A percentile compares a stretch with the other conserved stretches of the same genome.
These are phyloP conservation scores for Hipparchia sbordonii DNA, from an alignment of 2,888 invertebrate genomes.

Conservation along the genomic window DNA sequence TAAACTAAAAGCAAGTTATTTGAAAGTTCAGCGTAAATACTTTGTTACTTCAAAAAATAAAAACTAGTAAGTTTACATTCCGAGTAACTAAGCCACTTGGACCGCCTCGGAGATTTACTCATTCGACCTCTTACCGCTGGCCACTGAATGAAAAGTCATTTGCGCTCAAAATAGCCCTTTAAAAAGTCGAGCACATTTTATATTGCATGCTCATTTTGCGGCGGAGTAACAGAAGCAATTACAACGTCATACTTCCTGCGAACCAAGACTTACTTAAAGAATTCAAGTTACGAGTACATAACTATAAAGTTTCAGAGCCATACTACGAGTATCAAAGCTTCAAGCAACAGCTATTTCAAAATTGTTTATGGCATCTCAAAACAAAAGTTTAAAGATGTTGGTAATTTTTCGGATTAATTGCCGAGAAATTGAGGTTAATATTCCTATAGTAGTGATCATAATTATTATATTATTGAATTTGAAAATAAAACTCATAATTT, in stretches of 20 bases:
- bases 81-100: constrained; percentile 44
- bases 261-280: constrained; percentile 15
- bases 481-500: neutral
- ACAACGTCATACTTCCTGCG: constrained; percentile 22
- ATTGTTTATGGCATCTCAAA: no score
- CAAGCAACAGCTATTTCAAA: no score
- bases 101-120: constrained; percentile 63
- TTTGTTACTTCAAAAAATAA: neutral
- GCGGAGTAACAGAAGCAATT: constrained; percentile 39
- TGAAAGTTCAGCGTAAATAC: neutral
- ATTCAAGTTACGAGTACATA: neutral
- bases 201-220: constrained; percentile 42
- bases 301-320: no score
- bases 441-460: neutral
- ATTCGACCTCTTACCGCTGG: constrained; percentile 74
- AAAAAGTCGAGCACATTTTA: constrained; percentile 57
- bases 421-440: neutral
- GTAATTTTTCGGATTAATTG: neutral
- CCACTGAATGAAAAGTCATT: constrained; percentile 75
- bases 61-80: neutral
- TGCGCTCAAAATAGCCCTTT: constrained; percentile 65
- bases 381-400: no score
- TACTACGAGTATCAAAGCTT: no score
- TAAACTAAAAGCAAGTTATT: neutral
- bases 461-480: neutral